A percentile compares a stretch with the other conserved stretches of the same genome.
These are phyloP conservation scores for Phalera bucephala DNA, from an alignment of 2,888 invertebrate species.

Conservation along the genomic window DNA sequence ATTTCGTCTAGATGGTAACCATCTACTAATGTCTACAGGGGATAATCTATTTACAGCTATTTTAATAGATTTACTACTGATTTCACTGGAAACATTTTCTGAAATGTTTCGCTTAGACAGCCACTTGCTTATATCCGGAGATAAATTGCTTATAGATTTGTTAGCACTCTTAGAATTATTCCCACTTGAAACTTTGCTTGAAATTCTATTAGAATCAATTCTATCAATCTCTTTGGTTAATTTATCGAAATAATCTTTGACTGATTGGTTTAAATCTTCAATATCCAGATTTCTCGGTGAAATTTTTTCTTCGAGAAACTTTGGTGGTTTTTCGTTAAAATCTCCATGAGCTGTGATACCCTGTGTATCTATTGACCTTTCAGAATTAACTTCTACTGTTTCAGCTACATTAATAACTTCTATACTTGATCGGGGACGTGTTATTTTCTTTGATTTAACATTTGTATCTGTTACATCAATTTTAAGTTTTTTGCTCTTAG, in stretches of 20 bases:
- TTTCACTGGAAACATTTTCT: too few relatives aligned
- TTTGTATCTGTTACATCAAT: slow-evolving; percentile 6
- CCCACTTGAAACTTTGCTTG: background rate
- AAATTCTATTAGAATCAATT: slow-evolving; percentile 6
- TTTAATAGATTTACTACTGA: too few relatives aligned
- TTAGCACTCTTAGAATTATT: background rate
- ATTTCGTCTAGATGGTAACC: slow-evolving; percentile 35
- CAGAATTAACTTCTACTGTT: slow-evolving; percentile 27
- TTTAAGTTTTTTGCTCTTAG: background rate
- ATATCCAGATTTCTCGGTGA: slow-evolving; percentile 47
- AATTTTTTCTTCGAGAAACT: slow-evolving; percentile 34
- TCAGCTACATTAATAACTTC: slow-evolving; percentile 8
- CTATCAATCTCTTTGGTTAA: slow-evolving; percentile 38
- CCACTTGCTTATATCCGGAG: too few relatives aligned
- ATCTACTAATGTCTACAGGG: slow-evolving; percentile 38
- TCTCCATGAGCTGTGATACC: slow-evolving; percentile 63
- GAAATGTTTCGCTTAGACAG: slow-evolving; percentile 8
- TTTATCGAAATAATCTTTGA: slow-evolving; percentile 46
- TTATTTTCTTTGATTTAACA: slow-evolving; percentile 1
- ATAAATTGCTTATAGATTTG: background rate
- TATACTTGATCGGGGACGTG: background rate
- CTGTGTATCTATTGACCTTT: slow-evolving; percentile 50
- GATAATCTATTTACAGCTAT: slow-evolving; percentile 36
- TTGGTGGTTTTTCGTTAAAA: slow-evolving; percentile 52
- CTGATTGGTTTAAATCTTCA: slow-evolving; percentile 40